phyloP scores from a whole-genome alignment of 2,113 vertebrate genomes.

The Ochotona princeps region DNA sequence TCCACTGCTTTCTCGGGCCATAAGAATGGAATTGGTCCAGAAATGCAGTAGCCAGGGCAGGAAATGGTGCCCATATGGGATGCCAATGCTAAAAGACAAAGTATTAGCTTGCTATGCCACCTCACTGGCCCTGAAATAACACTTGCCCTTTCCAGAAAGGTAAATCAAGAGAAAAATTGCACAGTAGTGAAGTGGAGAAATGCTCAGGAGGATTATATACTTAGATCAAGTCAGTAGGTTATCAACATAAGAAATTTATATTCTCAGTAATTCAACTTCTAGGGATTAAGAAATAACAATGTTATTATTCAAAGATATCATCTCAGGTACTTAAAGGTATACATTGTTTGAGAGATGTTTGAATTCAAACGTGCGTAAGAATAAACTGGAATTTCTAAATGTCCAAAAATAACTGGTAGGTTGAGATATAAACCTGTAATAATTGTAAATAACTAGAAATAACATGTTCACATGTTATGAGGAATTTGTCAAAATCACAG shows the following conservation, averaged over 20 bases:
- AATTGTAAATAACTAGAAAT: constrained; percentile 1
- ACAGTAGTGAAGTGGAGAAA: not conserved
- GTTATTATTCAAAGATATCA: not conserved
- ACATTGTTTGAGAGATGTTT: not conserved
- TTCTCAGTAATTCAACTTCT: not conserved
- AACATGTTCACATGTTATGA: not conserved
- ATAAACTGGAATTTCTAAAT: not conserved
- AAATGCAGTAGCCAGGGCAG: no score
- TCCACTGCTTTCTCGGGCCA: no score
- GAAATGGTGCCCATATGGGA: no score
- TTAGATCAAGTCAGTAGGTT: not conserved
- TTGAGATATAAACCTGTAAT: not conserved
- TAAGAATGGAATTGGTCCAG: no score
- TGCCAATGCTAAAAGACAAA: no score
- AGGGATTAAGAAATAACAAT: constrained; percentile 5
- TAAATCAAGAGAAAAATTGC: not conserved
- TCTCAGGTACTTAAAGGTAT: not conserved
- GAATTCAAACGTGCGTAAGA: not conserved
- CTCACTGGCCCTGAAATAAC: no score
- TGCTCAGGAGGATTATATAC: no score
- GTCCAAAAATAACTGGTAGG: not conserved
- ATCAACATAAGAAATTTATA: not conserved
- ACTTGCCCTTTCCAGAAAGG: constrained; percentile 1
- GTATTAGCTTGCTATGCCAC: no score
- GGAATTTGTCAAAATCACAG: not conserved